Base-by-base conservation (phyloP, 2,888 invertebrate genomes). In the Laspeyria flexula region DNA sequence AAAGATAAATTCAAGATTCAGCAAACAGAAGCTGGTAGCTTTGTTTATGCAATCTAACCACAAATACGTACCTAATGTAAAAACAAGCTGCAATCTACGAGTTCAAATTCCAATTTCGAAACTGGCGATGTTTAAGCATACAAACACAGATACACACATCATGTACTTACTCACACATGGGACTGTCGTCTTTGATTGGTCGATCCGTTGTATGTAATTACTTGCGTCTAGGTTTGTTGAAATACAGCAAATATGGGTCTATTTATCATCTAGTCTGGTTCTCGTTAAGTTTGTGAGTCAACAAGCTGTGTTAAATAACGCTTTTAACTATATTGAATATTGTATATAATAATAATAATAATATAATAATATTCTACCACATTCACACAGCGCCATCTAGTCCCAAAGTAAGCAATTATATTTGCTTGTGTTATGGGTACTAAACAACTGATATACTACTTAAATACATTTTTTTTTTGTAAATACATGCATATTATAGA, bases 51-150 rank as follows among this genome's bases (percentile, higher is more conserved):
- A 18, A 44, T 40, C 6, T 27, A 13, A 11, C 3, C 16, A 10
- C 5, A 37, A 40, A 45, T 3, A 37, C 7, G 5, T 2, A 27
- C 10, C 9, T 37, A 15, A 23, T 10, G 23, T 34, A 45, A 33
- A 48, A 54, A 33, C 45, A 46, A 15, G 3, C 25, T 47, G 23
- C 42, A 47, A 55, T 52, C 11, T 25, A 38, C 18, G 10, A 25
- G 43, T 52, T 56, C 44, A 48, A 52, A 58, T 58, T 61, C 39
- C 52, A 57, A 61, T 65, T 58, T 65, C 27, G 23, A 38, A 61
- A 39, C 33, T 46, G 18, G 38, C 50, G 39, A 31, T 21, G 11
- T 48, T 29, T 35, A 45, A 51, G 50, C 31, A 51, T 13, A 45
- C 31, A 29, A n/a, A 38, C 18, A 34, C 9, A 6, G 10, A 2